Evolutionary conservation across 2,888 invertebrate genomes (phyloP), one percentile per base, ranked within the genome.

Genomic region (Pomacea canaliculata): DNA sequence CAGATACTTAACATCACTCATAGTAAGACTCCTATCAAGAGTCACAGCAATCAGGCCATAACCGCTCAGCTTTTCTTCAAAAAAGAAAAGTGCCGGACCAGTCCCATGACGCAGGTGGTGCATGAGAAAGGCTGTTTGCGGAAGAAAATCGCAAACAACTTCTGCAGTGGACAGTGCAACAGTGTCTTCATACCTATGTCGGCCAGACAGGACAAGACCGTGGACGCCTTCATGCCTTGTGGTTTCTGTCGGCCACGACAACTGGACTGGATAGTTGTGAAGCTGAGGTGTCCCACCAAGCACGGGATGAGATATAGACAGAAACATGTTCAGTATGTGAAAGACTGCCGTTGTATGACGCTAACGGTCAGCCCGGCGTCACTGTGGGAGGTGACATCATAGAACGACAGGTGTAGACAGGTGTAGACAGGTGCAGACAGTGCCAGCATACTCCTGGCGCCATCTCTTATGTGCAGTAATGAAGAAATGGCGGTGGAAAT

Each of bases 81-180:
- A 81, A 93, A 93, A 83, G 94, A 94, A 86, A 94, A 94, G 94
- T 95, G 95, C 88, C 94, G 94, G 90, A 94, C 94, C 1, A 94
- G 94, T 86, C 93, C 93, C 37, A 91, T 95, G 71, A 93, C 94
- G 82, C 95, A 95, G 88, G 93, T 94, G 85, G 93, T 95, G 65
- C 92, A 93, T 70, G 94, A 94, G 86, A 93, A 93, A 48, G 94
- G 94, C n/a, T 95, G 95, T 89, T 87, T 94, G 77, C 93, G 94
- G 12, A 91, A 93, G 79, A 93, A 93, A 13, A 85, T 95, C 80
- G 92, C 94, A 78, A 94, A 94, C 89, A 92, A 93, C 82, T 95
- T 95, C 87, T 95, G 95, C 90, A 95, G 95, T 90, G 95, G 95
- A 19, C 94, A 95, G 91, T 95, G 95, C 91, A 94, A 95, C 88